Percentiles rank a stretch among this genome's conserved stretches.
Conservation (phyloP, 2,797 vertebrate genomes). For the Acanthurus tractus region DNA sequence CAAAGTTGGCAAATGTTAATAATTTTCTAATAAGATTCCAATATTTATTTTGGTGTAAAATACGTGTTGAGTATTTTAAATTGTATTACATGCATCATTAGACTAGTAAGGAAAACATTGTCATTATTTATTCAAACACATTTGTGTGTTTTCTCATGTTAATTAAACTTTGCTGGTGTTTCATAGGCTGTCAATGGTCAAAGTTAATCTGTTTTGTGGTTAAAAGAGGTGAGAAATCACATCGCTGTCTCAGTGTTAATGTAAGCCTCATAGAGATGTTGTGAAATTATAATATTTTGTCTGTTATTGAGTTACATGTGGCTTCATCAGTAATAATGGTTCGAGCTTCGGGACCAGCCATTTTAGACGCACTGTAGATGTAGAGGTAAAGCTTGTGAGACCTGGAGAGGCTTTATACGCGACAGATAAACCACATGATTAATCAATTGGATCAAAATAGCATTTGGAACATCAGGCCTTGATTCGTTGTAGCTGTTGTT, state of each 20-base stretch:
- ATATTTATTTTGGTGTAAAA: constrained; percentile 58
- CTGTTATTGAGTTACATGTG: constrained; percentile 33
- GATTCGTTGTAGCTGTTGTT: constrained; percentile 47
- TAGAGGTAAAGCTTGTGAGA: constrained; percentile 14
- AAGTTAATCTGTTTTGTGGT: constrained; percentile 42
- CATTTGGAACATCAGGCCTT: constrained; percentile 37
- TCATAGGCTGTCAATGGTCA: constrained; percentile 16
- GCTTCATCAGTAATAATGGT: constrained; percentile 31
- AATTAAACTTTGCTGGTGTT: constrained; percentile 32
- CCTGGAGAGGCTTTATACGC: neutral
- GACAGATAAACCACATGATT: constrained; percentile 23
- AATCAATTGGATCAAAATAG: constrained; percentile 17
- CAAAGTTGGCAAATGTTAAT: constrained; percentile 22
- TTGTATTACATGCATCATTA: constrained; percentile 39
- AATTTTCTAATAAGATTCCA: constrained; percentile 40
- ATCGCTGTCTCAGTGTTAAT: constrained; percentile 25
- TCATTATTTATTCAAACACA: constrained; percentile 52
- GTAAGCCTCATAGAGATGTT: constrained; percentile 31
- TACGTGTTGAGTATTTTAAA: constrained; percentile 22
- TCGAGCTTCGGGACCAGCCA: constrained; percentile 27
- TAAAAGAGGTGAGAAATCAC: constrained; percentile 22
- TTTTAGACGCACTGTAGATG: constrained; percentile 27
- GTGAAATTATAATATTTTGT: constrained; percentile 42
- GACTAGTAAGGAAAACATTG: constrained; percentile 22
- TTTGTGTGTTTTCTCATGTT: constrained; percentile 40